Evolutionary conservation across 2,888 invertebrate genomes (phyloP).

Genomic region (Athalia cordata): DNA sequence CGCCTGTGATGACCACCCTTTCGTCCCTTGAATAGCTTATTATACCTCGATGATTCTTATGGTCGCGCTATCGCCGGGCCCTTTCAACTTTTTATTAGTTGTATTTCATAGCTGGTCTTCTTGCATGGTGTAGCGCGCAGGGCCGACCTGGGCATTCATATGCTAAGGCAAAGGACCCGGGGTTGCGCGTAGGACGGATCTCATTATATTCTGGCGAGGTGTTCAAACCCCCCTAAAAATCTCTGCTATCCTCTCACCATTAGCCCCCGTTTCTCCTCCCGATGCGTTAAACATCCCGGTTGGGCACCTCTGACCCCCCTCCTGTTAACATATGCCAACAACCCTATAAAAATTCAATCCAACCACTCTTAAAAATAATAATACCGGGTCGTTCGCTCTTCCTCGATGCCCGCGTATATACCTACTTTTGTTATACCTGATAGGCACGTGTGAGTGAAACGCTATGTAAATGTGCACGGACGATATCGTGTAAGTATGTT

Average conservation of each 20-base stretch:
- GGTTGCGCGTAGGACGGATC: constrained; percentile 54
- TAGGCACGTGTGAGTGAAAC: background rate
- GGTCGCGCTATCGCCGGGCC: constrained; percentile 48
- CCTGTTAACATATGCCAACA: constrained; percentile 56
- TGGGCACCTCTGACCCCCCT: constrained; percentile 60
- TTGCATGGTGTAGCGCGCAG: constrained; percentile 48
- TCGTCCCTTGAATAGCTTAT: constrained; percentile 56
- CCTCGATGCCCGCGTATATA: background rate
- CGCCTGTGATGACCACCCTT: constrained; percentile 27
- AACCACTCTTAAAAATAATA: constrained; percentile 67
- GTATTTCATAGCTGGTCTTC: constrained; percentile 56
- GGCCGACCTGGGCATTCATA: constrained; percentile 61
- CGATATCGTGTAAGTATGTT: background rate
- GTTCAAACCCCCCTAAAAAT: constrained; percentile 52
- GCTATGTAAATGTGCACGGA: too few species aligned
- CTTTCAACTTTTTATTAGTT: constrained; percentile 63
- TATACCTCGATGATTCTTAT: constrained; percentile 63
- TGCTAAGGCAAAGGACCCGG: constrained; percentile 58
- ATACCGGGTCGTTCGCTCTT: constrained; percentile 56
- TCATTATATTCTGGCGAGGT: constrained; percentile 59
- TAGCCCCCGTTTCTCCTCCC: constrained; percentile 20
- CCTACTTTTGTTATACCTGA: background rate
- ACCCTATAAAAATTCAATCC: constrained; percentile 69
- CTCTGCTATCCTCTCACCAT: constrained; percentile 7
- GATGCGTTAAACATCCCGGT: background rate